Conservation (phyloP, 2,113 vertebrate genomes). For the Condylura cristata region DNA sequence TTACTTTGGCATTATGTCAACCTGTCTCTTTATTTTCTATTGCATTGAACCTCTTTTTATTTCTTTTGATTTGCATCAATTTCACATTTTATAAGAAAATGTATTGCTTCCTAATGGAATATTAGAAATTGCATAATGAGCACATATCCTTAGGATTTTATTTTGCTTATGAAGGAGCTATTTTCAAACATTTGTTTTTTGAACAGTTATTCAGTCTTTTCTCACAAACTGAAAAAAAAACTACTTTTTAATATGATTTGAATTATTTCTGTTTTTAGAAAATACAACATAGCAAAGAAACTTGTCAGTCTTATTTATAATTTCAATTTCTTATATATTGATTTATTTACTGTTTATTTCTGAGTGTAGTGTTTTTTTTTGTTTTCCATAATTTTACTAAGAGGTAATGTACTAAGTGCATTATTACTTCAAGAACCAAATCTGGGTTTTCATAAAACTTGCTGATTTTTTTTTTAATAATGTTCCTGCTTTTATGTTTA, state of each 20-base stretch:
- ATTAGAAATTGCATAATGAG: neutral
- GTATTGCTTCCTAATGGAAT: neutral
- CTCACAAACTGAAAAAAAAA: neutral
- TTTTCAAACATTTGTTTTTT: neutral
- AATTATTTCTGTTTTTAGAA: neutral
- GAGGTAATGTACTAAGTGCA: neutral
- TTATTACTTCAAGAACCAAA: neutral
- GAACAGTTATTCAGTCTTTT: neutral
- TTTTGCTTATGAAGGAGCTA: neutral
- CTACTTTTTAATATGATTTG: neutral
- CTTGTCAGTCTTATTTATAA: neutral
- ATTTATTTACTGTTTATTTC: neutral
- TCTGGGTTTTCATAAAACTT: neutral
- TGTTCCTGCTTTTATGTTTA: neutral
- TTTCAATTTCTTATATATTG: neutral
- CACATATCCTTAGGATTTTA: neutral
- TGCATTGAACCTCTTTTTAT: neutral
- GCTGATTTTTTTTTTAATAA: neutral
- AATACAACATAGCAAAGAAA: neutral
- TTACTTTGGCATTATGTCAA: neutral
- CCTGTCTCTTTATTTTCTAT: neutral
- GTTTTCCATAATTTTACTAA: constrained; percentile 11
- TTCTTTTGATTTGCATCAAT: neutral
- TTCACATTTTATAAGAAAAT: neutral
- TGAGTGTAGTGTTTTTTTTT: neutral